These are phyloP conservation scores for Neoscelio sp. DNA, from an alignment of 2,888 invertebrate genomes.

Conservation along the genomic window DNA sequence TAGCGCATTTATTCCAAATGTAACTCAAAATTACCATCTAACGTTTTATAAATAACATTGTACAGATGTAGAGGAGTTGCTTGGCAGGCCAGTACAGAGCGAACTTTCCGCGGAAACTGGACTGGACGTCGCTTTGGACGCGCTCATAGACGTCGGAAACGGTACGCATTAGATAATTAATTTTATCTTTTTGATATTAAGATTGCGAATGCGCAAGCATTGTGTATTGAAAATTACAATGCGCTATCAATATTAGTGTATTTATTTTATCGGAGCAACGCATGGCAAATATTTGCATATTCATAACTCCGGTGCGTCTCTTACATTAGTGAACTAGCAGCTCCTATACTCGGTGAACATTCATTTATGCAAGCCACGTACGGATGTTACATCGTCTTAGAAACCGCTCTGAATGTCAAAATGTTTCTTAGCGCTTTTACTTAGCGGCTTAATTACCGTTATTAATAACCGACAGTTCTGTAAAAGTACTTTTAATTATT, in stretches of 20 bases:
- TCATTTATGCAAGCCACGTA: slow-evolving; percentile 62
- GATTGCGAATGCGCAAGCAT: not conserved
- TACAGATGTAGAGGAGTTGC: slow-evolving; percentile 89
- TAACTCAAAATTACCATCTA: too few relatives aligned
- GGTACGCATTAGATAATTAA: too few relatives aligned
- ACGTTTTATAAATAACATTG: too few relatives aligned
- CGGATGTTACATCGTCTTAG: slow-evolving; percentile 61
- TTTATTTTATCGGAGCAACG: slow-evolving; percentile 67
- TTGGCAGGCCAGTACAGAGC: slow-evolving; percentile 91
- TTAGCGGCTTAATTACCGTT: slow-evolving; percentile 20
- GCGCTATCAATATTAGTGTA: slow-evolving; percentile 68
- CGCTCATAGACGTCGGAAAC: slow-evolving; percentile 88
- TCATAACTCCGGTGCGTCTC: slow-evolving; percentile 70
- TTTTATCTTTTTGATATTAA: not conserved
- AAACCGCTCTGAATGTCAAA: slow-evolving; percentile 56
- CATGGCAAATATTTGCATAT: slow-evolving; percentile 74
- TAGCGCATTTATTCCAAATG: too few relatives aligned
- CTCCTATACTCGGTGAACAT: slow-evolving; percentile 15
- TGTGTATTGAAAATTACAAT: slow-evolving; percentile 30
- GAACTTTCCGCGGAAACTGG: slow-evolving; percentile 90
- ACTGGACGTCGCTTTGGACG: slow-evolving; percentile 89
- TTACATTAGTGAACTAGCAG: slow-evolving; percentile 35
- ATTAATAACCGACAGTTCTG: slow-evolving; percentile 27
- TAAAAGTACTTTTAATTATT: too few relatives aligned
- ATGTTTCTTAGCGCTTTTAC: slow-evolving; percentile 47